Conservation (phyloP, 1,140 invertebrate species). For the Euwallacea similis region DNA sequence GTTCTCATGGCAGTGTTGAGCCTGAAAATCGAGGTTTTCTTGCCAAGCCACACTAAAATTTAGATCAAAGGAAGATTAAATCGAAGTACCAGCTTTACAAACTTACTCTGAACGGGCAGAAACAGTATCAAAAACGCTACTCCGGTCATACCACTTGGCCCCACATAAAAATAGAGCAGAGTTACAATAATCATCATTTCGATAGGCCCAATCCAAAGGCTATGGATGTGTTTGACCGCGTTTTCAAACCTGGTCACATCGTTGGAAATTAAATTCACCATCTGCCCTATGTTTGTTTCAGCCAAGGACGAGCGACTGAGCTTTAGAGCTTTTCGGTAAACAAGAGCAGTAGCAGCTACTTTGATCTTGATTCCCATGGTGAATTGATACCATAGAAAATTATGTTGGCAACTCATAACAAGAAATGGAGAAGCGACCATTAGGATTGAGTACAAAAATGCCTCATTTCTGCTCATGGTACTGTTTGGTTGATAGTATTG, state of each 20-base stretch:
- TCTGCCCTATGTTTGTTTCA: slow-evolving; percentile 78
- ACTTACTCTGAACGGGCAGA: slow-evolving; percentile 78
- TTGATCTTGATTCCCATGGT: slow-evolving; percentile 79
- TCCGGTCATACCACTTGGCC: slow-evolving; percentile 73
- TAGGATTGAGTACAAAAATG: slow-evolving; percentile 69
- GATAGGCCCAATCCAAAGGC: slow-evolving; percentile 72
- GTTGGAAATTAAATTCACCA: slow-evolving; percentile 86
- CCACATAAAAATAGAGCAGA: slow-evolving; percentile 74
- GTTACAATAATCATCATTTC: slow-evolving; percentile 73
- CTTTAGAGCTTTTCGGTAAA: slow-evolving; percentile 76
- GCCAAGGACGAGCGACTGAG: slow-evolving; percentile 67
- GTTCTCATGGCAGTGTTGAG: slow-evolving; percentile 61
- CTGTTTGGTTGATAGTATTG: slow-evolving; percentile 36
- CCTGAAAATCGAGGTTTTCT: slow-evolving; percentile 60
- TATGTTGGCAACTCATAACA: slow-evolving; percentile 71
- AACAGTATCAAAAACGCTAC: slow-evolving; percentile 76
- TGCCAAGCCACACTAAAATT: slow-evolving; percentile 45
- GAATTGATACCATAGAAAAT: slow-evolving; percentile 72
- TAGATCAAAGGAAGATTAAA: not conserved
- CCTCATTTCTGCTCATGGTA: slow-evolving; percentile 52
- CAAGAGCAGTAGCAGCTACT: slow-evolving; percentile 71
- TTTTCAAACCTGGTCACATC: slow-evolving; percentile 76
- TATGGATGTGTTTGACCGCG: slow-evolving; percentile 66
- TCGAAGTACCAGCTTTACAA: not conserved
- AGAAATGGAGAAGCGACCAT: slow-evolving; percentile 67